A percentile compares a stretch with the other conserved stretches of the same genome.
These are phyloP conservation scores for fruit fly (Drosophila melanogaster) DNA, from an alignment of 1,140 invertebrate species.

Conservation along the genomic window Release_6_plus_ISO1_MT NT_033779.5:20286501-20287000, in stretches of 20 bases:
- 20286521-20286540: slow-evolving; percentile 63
- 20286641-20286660: slow-evolving; percentile 10
- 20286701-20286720: slow-evolving; percentile 41
- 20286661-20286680: slow-evolving; percentile 12
- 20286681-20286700: slow-evolving; percentile 11
- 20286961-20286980: slow-evolving; percentile 5
- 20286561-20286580: slow-evolving; percentile 72
- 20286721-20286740: slow-evolving; percentile 57
- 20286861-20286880: slow-evolving; percentile 54
- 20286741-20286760: slow-evolving; percentile 33
- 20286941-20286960: slow-evolving; percentile 55
- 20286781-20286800: slow-evolving; percentile 50
- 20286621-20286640: slow-evolving; percentile 9
- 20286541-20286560: slow-evolving; percentile 80
- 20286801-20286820: slow-evolving; percentile 45
- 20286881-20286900: slow-evolving; percentile 28
- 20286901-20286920: slow-evolving; percentile 18
- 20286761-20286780: slow-evolving; percentile 1
- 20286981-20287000: neutral
- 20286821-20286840: slow-evolving; percentile 43
- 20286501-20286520: slow-evolving; percentile 56
- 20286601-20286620: slow-evolving; percentile 65
- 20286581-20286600: slow-evolving; percentile 80
- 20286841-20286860: slow-evolving; percentile 64
- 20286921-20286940: slow-evolving; percentile 59